Evolutionary conservation across 2,888 invertebrate genomes (phyloP).

Genomic region (Venusia cambrica): DNA sequence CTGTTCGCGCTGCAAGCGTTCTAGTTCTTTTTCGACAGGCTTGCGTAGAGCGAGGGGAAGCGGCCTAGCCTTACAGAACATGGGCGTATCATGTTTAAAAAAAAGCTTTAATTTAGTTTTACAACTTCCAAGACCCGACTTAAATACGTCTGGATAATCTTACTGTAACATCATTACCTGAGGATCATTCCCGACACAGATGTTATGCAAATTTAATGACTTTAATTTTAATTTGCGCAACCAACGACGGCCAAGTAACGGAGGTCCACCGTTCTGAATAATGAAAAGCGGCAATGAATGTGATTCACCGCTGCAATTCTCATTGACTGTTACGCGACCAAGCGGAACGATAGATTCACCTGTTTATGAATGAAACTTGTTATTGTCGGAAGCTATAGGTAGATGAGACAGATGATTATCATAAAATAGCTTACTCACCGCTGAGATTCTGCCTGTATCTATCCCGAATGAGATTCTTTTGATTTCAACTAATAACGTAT

Average conservation of each 20-base stretch:
- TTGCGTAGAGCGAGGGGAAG: constrained; percentile 20
- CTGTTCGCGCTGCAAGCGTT: constrained; percentile 25
- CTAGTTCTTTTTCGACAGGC: constrained; percentile 26
- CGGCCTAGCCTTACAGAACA: constrained; percentile 21
- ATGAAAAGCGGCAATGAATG: constrained; percentile 15
- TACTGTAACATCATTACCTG: constrained; percentile 1
- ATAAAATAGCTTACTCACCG: too few species aligned
- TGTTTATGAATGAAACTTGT: too few species aligned
- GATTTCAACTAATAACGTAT: too few species aligned
- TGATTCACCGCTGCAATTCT: too few species aligned
- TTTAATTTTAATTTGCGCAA: constrained; percentile 21
- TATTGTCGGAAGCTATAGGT: too few species aligned
- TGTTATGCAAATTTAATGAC: constrained; percentile 7
- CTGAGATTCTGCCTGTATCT: too few species aligned
- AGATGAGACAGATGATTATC: too few species aligned
- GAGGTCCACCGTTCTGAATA: constrained; percentile 19
- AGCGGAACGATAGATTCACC: constrained; percentile 15
- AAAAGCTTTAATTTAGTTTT: constrained; percentile 18
- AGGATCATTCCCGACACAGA: too few species aligned
- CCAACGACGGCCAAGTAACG: constrained; percentile 26
- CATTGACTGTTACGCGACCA: constrained; percentile 13
- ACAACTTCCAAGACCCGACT: constrained; percentile 19
- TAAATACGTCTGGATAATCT: constrained; percentile 26
- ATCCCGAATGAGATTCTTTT: too few species aligned
- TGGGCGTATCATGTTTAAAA: constrained; percentile 18